Conservation (phyloP, 2,797 vertebrate genomes). For the Calcarius lapponicus region DNA sequence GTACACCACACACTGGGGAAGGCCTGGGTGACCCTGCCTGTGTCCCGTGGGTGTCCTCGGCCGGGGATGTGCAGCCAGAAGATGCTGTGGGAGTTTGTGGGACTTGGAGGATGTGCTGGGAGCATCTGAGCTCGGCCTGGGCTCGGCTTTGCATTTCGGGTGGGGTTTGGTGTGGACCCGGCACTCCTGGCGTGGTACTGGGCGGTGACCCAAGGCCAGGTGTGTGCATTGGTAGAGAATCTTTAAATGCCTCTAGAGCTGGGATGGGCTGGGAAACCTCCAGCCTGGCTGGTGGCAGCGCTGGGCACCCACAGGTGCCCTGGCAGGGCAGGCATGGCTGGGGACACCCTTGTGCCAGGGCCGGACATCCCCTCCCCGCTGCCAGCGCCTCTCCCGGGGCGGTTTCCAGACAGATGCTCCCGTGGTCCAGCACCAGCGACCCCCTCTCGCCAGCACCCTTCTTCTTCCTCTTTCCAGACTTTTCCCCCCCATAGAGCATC, state of each 20-base stretch:
- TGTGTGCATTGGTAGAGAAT: not conserved
- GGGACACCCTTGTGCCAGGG: not conserved
- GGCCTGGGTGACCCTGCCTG: not conserved
- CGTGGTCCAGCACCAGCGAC: not conserved
- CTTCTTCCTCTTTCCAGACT: not conserved
- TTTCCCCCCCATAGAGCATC: not conserved
- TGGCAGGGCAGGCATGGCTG: fast-evolving
- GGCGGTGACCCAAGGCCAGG: fast-evolving
- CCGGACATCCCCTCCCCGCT: fast-evolving
- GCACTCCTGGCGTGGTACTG: fast-evolving
- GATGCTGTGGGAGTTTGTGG: not conserved
- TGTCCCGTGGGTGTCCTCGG: fast-evolving
- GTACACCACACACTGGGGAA: not conserved
- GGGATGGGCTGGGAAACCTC: not conserved
- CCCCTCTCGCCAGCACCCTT: not conserved
- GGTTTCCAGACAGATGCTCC: conserved; percentile 33
- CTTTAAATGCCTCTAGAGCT: not conserved
- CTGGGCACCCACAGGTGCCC: not conserved
- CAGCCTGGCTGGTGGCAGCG: fast-evolving
- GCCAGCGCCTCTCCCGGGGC: not conserved
- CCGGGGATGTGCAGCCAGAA: not conserved
- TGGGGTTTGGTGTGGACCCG: not conserved
- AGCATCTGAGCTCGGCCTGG: fast-evolving
- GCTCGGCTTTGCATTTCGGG: fast-evolving
- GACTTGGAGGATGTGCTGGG: not conserved